Evolutionary conservation across 2,888 invertebrate species (phyloP), one percentile per base, ranked within the genome.

Genomic region (Tricholauxania praeusta): DNA sequence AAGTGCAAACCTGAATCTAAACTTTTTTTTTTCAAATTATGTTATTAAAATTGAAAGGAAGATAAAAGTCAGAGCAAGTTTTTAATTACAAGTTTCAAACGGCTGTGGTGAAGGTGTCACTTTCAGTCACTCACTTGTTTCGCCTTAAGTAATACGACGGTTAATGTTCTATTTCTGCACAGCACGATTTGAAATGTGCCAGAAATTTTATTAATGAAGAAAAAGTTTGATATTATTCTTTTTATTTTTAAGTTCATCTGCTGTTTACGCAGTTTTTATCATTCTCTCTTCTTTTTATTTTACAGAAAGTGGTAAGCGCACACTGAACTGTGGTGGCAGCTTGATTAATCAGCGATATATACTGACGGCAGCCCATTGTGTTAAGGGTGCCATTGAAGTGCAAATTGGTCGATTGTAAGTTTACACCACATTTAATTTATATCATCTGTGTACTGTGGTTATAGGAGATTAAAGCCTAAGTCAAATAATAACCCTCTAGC

Each of bases 261-360:
- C 15, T n/a, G 47, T 48, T 64, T 49, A 47, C 48, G 14, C 19
- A 19, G 19, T 70, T 63, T n/a, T 59, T 22, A 17, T 59, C 28
- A 32, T n/a, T 72, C 28, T 47, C 28, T 47, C 12, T 62, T 51
- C 39, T 63, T 0, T 49, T 48, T 71, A 52, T 55, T 17, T 49
- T 63, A 4, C 55, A 85, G 86, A 69, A 22, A 79, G 52, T 19
- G 84, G 83, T 2, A 49, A 78, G 6, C 77, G 72, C 0, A 73
- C 79, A 15, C 74, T 83, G 8, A 83, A 92, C 78, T 94, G 94
- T 80, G 94, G 93, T 1, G 94, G 94, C 1, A 93, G 92, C 10
- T 86, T 94, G 55, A 93, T 94, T 79, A 91, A 89, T 70, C 87
- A 88, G 32, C 88, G 90, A 7, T 91, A 91, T 74, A 85, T 91